Base-by-base conservation (phyloP, 2,888 invertebrate genomes). In the Tricholauxania praeusta region DNA sequence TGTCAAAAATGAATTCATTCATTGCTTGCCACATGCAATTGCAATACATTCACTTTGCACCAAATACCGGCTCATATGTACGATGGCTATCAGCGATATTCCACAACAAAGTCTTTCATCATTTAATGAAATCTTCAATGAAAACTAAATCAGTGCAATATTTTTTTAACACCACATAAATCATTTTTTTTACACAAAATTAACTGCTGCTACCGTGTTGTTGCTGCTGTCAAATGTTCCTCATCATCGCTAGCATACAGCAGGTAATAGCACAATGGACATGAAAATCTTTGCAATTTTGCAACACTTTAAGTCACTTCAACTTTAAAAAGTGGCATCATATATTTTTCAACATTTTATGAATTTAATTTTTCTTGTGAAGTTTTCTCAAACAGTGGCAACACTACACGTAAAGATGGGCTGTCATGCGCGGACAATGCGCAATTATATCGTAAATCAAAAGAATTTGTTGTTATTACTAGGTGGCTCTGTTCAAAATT, bases 381-480 rank as follows among this genome's bases (percentile, higher is more conserved):
- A 57, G 10, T 48, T 19, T n/a, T 48, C 19, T 8, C 1, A 63
- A 63, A 17, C 63, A 63, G 48, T 63, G 63, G 63, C 63, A 63
- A 47, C 48, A 48, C 63, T 48, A 19, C 63, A 47, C 63, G 57
- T 57, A 57, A 57, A 57, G 57, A 57, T 17, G 63, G 47, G n/a
- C 47, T 17, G n/a, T n/a, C 48, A 47, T 47, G 39, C 39, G 17
- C 39, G 17, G 14, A 62, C 15, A 62, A 62, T 39, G 62, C 32
- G 47, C 63, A 63, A 63, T 39, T 63, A 63, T 47, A 17, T 19
- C n/a, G 47, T 63, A 63, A 63, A 63, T 63, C 63, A 63, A 47
- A 39, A 15, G 47, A 39, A 47, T 39, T 39, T 39, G 63, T 17
- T 19, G 47, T 47, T 47, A 47, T 39, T 39, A 39, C 47, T n/a